phyloP scores from a whole-genome alignment of 1,140 invertebrate genomes.

The Drosophila virilis region DNA sequence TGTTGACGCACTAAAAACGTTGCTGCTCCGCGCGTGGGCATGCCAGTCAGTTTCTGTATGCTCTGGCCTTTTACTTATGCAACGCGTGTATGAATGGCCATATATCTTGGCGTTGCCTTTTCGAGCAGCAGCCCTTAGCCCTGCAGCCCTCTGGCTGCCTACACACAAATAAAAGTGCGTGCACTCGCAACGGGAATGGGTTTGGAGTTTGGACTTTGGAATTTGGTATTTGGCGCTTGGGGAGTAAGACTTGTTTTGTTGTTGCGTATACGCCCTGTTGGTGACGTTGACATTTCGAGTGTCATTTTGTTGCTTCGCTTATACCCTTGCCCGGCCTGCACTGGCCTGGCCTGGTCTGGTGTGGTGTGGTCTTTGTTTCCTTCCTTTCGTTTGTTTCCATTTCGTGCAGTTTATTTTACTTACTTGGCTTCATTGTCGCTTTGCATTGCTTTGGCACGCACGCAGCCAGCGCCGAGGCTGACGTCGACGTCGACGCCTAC shows the following conservation, averaged over 20 bases:
- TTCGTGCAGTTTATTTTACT: slow-evolving; percentile 38
- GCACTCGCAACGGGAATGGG: slow-evolving; percentile 9
- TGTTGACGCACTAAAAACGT: neutral
- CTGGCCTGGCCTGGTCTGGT: neutral
- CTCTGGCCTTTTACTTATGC: slow-evolving; percentile 33
- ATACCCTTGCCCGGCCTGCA: slow-evolving; percentile 7
- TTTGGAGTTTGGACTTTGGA: slow-evolving; percentile 14
- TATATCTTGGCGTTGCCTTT: slow-evolving; percentile 51
- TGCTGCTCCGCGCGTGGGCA: neutral
- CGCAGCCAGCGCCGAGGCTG: slow-evolving; percentile 27
- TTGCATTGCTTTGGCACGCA: slow-evolving; percentile 65
- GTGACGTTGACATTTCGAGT: slow-evolving; percentile 76
- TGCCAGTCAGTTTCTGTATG: neutral
- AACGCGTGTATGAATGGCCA: slow-evolving; percentile 43
- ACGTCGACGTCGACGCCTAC: slow-evolving; percentile 36
- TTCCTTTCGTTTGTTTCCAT: slow-evolving; percentile 22
- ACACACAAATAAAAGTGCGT: slow-evolving; percentile 25
- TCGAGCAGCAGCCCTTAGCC: neutral
- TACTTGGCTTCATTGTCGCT: slow-evolving; percentile 39
- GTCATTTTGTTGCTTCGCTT: slow-evolving; percentile 54
- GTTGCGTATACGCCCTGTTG: slow-evolving; percentile 41
- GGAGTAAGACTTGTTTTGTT: slow-evolving; percentile 10
- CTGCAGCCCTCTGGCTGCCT: neutral
- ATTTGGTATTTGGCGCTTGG: slow-evolving; percentile 1
- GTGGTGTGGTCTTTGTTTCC: slow-evolving; percentile 20